phyloP scores from a whole-genome alignment of 2,113 vertebrate genomes.

The Scolopax mira region DNA sequence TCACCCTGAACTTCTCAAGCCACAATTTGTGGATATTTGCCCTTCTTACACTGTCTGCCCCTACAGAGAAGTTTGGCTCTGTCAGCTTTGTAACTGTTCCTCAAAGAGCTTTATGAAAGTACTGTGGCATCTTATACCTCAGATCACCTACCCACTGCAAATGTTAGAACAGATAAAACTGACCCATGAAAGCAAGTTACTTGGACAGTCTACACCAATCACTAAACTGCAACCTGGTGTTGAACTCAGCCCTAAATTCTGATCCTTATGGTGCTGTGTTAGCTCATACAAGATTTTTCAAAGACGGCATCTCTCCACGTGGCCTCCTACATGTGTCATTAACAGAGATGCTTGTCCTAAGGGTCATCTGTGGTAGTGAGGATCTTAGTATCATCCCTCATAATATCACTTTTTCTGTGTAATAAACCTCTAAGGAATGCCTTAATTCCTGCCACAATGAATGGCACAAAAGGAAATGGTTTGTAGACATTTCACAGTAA shows the following conservation, averaged over 20 bases:
- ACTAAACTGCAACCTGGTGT: background rate
- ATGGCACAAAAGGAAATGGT: background rate
- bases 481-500: background rate
- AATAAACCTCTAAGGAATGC: background rate
- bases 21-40: background rate
- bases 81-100: background rate
- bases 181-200: background rate
- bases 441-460: background rate
- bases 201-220: background rate
- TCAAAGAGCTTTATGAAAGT: background rate
- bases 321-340: background rate
- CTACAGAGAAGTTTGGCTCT: background rate
- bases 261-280: background rate
- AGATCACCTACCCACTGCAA: background rate
- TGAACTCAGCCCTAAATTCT: background rate
- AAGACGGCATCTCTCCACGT: background rate
- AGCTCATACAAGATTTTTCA: background rate
- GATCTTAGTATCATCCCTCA: background rate
- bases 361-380: background rate
- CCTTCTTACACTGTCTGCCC: background rate
- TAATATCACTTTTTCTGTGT: background rate
- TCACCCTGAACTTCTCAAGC: background rate
- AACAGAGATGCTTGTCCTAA: background rate
- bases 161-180: background rate
- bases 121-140: background rate